A percentile compares a stretch with the other conserved stretches of the same genome.
Evolutionary conservation across 1,140 invertebrate genomes (phyloP).

Genomic region (Vanessa atalanta): DNA sequence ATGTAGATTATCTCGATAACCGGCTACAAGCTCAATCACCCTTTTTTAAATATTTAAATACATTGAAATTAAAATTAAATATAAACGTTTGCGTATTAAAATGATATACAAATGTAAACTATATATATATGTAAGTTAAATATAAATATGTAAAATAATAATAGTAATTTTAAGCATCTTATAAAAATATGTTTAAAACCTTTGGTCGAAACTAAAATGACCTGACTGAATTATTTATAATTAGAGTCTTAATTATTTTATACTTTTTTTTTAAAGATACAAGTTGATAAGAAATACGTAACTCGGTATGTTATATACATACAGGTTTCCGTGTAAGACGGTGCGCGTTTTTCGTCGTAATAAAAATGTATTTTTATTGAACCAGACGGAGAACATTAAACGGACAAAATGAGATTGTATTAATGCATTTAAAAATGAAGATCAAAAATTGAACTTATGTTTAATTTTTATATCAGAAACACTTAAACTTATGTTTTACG

Average conservation of each 20-base stretch:
- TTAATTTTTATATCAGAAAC: conserved; percentile 12
- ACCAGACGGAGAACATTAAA: conserved; percentile 7
- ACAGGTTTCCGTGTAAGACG: conserved; percentile 37
- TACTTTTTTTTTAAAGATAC: background rate
- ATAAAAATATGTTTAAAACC: background rate
- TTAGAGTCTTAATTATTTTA: conserved; percentile 5
- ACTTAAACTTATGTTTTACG: conserved; percentile 14
- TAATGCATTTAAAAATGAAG: conserved; percentile 5
- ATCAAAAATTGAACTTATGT: conserved; percentile 13
- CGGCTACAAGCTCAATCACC: too few species aligned
- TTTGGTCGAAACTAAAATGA: background rate
- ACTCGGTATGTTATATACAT: conserved; percentile 2
- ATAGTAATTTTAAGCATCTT: background rate
- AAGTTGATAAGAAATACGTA: conserved; percentile 18
- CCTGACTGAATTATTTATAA: conserved; percentile 3
- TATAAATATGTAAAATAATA: background rate
- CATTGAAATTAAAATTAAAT: too few species aligned
- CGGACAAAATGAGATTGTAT: background rate
- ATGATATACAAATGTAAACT: background rate
- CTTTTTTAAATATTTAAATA: too few species aligned
- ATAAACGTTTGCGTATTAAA: too few species aligned
- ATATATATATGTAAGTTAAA: background rate
- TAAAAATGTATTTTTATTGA: conserved; percentile 46
- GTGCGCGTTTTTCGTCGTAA: conserved; percentile 32
- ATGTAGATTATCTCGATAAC: too few species aligned